A percentile compares a stretch with the other conserved stretches of the same genome.
Conservation (phyloP, 92 coral and sea anemone species). For the Muricea muricata region DNA sequence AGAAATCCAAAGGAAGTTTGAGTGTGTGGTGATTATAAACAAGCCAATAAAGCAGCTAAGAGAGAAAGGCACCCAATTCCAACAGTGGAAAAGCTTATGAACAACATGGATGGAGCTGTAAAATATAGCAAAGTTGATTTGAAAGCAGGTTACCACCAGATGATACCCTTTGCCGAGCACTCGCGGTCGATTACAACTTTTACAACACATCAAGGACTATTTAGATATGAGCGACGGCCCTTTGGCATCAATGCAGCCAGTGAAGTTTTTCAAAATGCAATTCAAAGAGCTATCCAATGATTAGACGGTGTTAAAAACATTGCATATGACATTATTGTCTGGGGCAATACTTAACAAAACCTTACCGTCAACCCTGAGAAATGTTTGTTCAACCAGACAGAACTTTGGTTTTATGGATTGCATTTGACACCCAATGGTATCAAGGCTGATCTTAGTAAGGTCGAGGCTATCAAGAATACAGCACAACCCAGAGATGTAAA, state of each 20-base stretch:
- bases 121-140: constrained; percentile 44
- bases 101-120: constrained; percentile 30
- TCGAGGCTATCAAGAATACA: constrained; percentile 1
- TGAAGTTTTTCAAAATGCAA: constrained; percentile 39
- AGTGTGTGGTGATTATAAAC: constrained; percentile 52
- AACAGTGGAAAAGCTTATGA: constrained; percentile 37
- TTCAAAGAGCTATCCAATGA: constrained; percentile 11
- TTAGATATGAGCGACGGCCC: constrained; percentile 4
- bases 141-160: constrained; percentile 54
- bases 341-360: constrained; percentile 24
- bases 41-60: constrained; percentile 32
- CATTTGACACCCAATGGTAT: not conserved
- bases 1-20: constrained; percentile 41
- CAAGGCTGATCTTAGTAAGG: constrained; percentile 34
- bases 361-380: constrained; percentile 37
- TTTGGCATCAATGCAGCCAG: constrained; percentile 37
- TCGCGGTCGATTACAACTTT: constrained; percentile 30
- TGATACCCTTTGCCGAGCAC: constrained; percentile 25
- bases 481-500: not conserved
- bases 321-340: constrained; percentile 35
- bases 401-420: constrained; percentile 47
- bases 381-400: constrained; percentile 32
- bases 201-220: constrained; percentile 15
- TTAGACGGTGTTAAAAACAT: constrained; percentile 21
- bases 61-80: constrained; percentile 47